These are phyloP conservation scores for Diplazon laetatorius DNA, from an alignment of 2,888 invertebrate species.

Conservation along the genomic window DNA sequence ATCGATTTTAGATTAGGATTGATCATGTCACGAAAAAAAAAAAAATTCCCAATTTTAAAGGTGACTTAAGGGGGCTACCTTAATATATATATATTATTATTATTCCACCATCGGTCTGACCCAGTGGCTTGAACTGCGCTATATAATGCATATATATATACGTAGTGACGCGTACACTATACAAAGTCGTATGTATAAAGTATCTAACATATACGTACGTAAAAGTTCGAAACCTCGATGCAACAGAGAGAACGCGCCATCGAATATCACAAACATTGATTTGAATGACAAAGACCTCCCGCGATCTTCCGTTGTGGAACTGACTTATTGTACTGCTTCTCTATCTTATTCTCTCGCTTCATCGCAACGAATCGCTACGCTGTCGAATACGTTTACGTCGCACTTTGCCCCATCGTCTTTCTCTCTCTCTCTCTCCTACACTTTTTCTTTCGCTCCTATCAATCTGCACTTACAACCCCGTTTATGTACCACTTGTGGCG, in stretches of 20 bases:
- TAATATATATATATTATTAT: constrained; percentile 1
- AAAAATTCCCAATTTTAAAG: too few species aligned
- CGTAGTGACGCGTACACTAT: not conserved
- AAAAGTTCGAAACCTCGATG: constrained; percentile 71
- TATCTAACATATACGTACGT: constrained; percentile 64
- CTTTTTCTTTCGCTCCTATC: constrained; percentile 68
- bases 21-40: too few species aligned
- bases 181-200: constrained; percentile 24
- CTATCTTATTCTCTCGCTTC: constrained; percentile 58
- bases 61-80: too few species aligned
- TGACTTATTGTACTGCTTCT: constrained; percentile 78
- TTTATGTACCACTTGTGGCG: constrained; percentile 81
- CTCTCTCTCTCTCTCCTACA: too few species aligned
- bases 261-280: constrained; percentile 81
- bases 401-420: constrained; percentile 49
- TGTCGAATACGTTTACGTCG: constrained; percentile 31
- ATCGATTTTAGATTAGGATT: too few species aligned
- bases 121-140: constrained; percentile 22
- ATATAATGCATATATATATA: constrained; percentile 1
- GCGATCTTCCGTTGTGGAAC: constrained; percentile 76
- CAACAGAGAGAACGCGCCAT: constrained; percentile 72
- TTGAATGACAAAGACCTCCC: constrained; percentile 81
- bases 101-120: constrained; percentile 8
- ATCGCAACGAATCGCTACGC: constrained; percentile 40
- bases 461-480: constrained; percentile 76